Percentiles rank a stretch among this genome's conserved stretches.
These are phyloP conservation scores for Metalampra italica DNA, from an alignment of 2,888 invertebrate species.

Conservation along the genomic window DNA sequence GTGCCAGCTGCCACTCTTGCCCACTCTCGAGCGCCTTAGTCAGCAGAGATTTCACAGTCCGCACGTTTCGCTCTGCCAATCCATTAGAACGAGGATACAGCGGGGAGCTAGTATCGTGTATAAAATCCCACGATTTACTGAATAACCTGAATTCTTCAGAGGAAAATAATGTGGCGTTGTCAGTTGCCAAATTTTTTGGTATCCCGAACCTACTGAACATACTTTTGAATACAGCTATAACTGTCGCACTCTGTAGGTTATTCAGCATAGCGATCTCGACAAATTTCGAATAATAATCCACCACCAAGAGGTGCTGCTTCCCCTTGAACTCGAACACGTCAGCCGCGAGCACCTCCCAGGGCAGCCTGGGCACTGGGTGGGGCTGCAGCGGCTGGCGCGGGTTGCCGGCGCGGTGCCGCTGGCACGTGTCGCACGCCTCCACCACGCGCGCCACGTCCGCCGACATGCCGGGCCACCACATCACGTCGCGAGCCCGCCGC, in stretches of 20 bases:
- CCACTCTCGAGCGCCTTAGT: conserved; percentile 4
- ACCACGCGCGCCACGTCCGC: conserved; percentile 14
- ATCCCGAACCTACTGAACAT: conserved; percentile 7
- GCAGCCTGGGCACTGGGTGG: conserved; percentile 8
- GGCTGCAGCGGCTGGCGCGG: conserved; percentile 15
- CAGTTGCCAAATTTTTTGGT: conserved; percentile 5
- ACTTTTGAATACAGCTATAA: conserved; percentile 4
- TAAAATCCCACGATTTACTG: conserved; percentile 6
- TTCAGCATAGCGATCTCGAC: conserved; percentile 4
- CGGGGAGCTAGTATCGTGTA: conserved; percentile 7
- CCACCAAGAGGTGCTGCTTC: conserved; percentile 1
- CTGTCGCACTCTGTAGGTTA: conserved; percentile 2
- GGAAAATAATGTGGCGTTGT: conserved; percentile 4
- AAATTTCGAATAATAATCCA: conserved; percentile 6
- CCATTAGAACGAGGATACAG: conserved; percentile 8
- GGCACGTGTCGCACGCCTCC: conserved; percentile 13
- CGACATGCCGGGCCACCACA: conserved; percentile 19
- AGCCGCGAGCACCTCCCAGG: conserved; percentile 3
- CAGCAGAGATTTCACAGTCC: conserved; percentile 5
- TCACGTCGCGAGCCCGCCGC: conserved; percentile 13
- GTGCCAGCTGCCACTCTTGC: conserved; percentile 7
- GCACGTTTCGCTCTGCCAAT: conserved; percentile 6
- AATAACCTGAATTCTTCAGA: conserved; percentile 8
- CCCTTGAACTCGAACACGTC: conserved; percentile 2
- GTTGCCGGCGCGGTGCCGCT: conserved; percentile 14